Base-by-base conservation (phyloP, 2,113 vertebrate genomes). In the Spea bombifrons region DNA sequence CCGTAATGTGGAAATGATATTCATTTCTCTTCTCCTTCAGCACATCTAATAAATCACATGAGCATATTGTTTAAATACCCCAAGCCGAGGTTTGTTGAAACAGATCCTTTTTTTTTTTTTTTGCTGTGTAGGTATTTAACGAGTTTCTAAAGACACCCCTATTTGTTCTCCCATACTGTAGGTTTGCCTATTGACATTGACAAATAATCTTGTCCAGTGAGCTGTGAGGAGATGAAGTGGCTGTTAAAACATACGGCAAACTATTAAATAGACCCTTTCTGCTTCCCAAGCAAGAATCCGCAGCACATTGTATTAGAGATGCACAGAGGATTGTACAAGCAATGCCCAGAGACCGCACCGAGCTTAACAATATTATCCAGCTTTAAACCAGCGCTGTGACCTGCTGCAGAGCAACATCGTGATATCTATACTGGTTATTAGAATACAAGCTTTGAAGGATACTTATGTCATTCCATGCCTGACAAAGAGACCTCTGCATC, bases 181-280 rank as follows among this genome's bases (percentile, higher is more conserved):
- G 71, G 71, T 73, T 66, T 63, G 72, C 66, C 77, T 71, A 73
- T 59, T 80, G 77, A 80, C 77, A 80, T 16, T 80, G 77, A 80
- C 77, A 80, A 80, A 80, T 80, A 80, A 59, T 73, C 53, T 67
- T 80, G 77, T 73, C 77, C 77, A 73, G 15, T 80, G 61, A 80
- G 71, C 77, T 80, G 77, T 80, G 69, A 71, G 69, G 69, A 71
- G 69, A 71, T 71, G 50, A 71, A 71, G 69, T 71, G 69, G 69
- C 8, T 71, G 69, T 73, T 67, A 67, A 73, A 80, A 80, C 77
- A 80, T 68, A 73, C 63, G 57, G 71, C 77, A 80, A 53, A 71
- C 77, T 73, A 80, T 73, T 80, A 80, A 80, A 80, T 55, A 72
- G 68, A 71, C 71, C 53, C 77, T 73, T 80, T 80, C 71, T 78